Conservation (phyloP, 1,140 invertebrate genomes). For the Calycopis cecrops region DNA sequence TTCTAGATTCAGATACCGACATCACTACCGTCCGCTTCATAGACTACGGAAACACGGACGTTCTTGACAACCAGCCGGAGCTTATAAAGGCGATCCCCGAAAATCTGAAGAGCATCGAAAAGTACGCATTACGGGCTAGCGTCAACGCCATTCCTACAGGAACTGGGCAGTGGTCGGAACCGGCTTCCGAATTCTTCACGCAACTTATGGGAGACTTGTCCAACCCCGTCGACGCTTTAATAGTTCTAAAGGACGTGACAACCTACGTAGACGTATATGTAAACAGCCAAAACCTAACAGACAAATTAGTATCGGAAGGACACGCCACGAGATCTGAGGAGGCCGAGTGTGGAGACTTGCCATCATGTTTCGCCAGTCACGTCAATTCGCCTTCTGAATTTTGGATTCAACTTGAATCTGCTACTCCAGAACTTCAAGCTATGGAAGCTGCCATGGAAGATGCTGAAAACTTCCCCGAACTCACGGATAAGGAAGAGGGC, state of each 20-base stretch:
- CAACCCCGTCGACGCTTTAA: conserved; percentile 66
- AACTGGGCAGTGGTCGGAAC: conserved; percentile 80
- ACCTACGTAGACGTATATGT: conserved; percentile 81
- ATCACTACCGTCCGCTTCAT: conserved; percentile 86
- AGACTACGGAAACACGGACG: conserved; percentile 88
- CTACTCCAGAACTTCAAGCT: conserved; percentile 77
- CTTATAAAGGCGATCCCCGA: conserved; percentile 78
- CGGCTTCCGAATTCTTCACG: conserved; percentile 77
- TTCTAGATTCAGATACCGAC: conserved; percentile 82
- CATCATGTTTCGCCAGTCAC: conserved; percentile 79
- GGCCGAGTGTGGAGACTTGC: conserved; percentile 65
- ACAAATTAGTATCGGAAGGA: conserved; percentile 76
- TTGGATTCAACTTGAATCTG: conserved; percentile 81
- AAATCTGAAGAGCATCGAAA: conserved; percentile 68
- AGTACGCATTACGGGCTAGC: conserved; percentile 78
- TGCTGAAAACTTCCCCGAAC: conserved; percentile 73
- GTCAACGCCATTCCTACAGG: conserved; percentile 79
- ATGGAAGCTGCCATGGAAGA: conserved; percentile 76
- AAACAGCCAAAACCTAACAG: conserved; percentile 76
- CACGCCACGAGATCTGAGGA: conserved; percentile 70
- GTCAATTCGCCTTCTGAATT: conserved; percentile 81
- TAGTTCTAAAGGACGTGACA: conserved; percentile 77
- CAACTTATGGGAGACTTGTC: conserved; percentile 60
- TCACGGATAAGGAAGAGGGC: conserved; percentile 74
- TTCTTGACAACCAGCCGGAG: conserved; percentile 76